These are phyloP conservation scores for Tetraneura akinire DNA, from an alignment of 1,140 invertebrate species.

Conservation along the genomic window DNA sequence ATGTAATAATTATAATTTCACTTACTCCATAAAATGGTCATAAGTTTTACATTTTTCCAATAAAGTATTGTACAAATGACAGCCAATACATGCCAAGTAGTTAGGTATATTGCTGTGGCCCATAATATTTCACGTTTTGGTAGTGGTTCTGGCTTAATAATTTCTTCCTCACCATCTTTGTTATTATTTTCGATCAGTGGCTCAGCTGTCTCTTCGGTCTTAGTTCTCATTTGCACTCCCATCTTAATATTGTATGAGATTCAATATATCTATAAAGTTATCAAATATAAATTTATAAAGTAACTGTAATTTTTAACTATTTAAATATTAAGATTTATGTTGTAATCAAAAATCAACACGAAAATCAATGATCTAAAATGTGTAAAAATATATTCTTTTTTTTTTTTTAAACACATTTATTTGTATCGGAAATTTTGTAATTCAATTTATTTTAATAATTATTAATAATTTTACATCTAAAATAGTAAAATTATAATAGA, in stretches of 20 bases:
- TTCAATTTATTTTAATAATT: no score
- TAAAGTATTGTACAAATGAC: constrained; percentile 35
- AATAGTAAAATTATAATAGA: no score
- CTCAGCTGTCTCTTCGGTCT: constrained; percentile 30
- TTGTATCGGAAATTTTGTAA: no score
- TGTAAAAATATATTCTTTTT: no score
- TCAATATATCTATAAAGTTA: constrained; percentile 6
- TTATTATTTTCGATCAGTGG: constrained; percentile 30
- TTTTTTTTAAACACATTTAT: no score
- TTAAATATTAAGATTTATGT: no score
- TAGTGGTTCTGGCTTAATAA: not conserved
- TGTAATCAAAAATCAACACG: no score
- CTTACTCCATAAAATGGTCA: constrained; percentile 27
- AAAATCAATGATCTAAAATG: no score
- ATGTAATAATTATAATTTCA: not conserved
- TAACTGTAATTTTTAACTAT: not conserved
- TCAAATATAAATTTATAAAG: not conserved
- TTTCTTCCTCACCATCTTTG: not conserved
- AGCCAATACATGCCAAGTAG: constrained; percentile 19
- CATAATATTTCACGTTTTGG: constrained; percentile 44
- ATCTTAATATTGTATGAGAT: constrained; percentile 28
- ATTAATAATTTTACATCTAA: no score
- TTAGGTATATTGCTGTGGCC: constrained; percentile 41
- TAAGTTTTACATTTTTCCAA: constrained; percentile 34
- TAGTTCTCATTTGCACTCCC: constrained; percentile 39